Percentiles rank a stretch among this genome's conserved stretches.
Evolutionary conservation across 2,888 invertebrate genomes (phyloP).

Genomic region (Ochropleura leucogaster): DNA sequence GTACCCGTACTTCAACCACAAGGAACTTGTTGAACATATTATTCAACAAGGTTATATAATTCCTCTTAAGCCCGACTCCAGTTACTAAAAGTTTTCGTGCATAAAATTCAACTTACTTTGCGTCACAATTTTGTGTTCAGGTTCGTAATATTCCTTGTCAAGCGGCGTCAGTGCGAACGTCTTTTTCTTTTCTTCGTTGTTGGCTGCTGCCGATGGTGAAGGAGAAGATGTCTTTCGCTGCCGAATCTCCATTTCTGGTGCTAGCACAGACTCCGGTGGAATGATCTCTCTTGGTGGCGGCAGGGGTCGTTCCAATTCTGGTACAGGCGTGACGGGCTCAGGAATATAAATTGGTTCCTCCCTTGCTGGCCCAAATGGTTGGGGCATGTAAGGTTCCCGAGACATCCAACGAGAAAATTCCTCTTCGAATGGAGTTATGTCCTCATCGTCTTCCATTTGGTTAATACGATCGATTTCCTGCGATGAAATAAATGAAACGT

Average conservation of each 20-base stretch:
- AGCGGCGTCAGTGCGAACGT: conserved; percentile 77
- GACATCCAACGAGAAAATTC: conserved; percentile 67
- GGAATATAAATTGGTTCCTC: conserved; percentile 13
- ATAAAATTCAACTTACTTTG: conserved; percentile 66
- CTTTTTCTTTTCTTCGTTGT: conserved; percentile 54
- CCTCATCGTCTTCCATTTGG: conserved; percentile 70
- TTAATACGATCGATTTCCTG: conserved; percentile 80
- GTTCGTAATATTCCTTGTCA: conserved; percentile 75
- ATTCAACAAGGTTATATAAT: conserved; percentile 2
- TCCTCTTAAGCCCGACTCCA: not conserved
- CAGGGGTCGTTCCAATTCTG: conserved; percentile 21
- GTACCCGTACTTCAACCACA: not conserved
- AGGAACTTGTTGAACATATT: not conserved
- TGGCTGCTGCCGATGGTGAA: not conserved
- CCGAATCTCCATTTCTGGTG: not conserved
- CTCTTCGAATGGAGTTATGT: conserved; percentile 60
- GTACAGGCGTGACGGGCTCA: conserved; percentile 8
- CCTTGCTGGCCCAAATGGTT: conserved; percentile 30
- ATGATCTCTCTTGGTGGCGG: conserved; percentile 13
- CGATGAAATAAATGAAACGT: conserved; percentile 29
- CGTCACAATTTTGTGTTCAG: conserved; percentile 46
- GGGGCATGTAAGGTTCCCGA: conserved; percentile 61
- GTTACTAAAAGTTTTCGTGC: not conserved
- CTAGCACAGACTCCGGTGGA: conserved; percentile 9
- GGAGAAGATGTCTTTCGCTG: not conserved